phyloP scores from a whole-genome alignment of 2,888 invertebrate genomes.

The Megalurothrips usitatus region DNA sequence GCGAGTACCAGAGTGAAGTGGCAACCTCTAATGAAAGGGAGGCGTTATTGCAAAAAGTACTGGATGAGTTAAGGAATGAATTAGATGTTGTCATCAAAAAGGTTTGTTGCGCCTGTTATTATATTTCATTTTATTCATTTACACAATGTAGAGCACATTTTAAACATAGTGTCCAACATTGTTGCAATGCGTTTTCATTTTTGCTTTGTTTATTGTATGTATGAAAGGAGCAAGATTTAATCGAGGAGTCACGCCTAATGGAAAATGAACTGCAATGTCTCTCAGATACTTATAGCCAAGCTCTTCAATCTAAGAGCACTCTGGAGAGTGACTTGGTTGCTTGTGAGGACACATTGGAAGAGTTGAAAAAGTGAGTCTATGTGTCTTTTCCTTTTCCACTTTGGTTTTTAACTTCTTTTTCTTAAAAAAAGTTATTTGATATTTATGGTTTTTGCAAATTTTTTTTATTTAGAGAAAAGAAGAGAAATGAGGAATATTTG shows the following conservation, averaged over 20 bases:
- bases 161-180: background rate
- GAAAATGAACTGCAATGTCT: background rate
- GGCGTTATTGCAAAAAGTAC: no score
- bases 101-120: no score
- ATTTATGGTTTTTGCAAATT: no score
- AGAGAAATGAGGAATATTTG: background rate
- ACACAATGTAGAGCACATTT: background rate
- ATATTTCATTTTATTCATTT: background rate
- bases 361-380: background rate
- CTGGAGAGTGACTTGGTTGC: background rate
- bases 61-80: no score
- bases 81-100: no score
- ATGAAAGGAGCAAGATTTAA: background rate
- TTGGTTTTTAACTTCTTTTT: no score
- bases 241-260: background rate
- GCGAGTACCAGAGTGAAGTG: no score
- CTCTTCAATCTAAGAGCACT: background rate
- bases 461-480: background rate
- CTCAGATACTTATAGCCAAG: background rate
- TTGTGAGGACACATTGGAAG: background rate
- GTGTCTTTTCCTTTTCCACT: background rate
- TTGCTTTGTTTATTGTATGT: background rate
- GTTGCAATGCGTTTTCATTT: background rate
- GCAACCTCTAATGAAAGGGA: no score
- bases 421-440: no score